Base-by-base conservation (phyloP, 2,113 vertebrate genomes). In the Jaculus jaculus region DNA sequence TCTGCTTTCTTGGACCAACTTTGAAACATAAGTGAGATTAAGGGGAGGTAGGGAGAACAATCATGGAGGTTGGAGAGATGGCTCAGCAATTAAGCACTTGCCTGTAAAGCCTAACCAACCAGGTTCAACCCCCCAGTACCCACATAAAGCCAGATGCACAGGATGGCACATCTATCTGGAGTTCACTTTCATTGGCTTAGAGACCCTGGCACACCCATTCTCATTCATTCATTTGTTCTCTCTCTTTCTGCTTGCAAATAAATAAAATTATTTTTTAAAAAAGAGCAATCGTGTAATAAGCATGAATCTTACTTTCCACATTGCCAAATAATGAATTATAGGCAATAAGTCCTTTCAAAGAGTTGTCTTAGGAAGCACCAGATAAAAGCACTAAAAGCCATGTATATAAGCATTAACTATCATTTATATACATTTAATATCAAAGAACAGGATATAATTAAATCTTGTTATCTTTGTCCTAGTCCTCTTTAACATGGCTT, bases 391-490 rank as follows among this genome's bases (percentile, higher is more conserved):
- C 42, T 15, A 84, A 4, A 92, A 86, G 89, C 84, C 28, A 32
- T 47, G 16, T 63, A 72, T 23, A 72, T n/a, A 72, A 83, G 7
- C 26, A 95, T 37, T 95, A 79, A 37, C 1, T 94, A n/a, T 68
- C n/a, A 82, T 3, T 78, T 39, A 87, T 73, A 81, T 3, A 94
- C 15, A 66, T 75, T 96, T 65, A 92, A 84, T 83, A 87, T 92
- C 28, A 80, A 39, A 51, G 60, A 94, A 90, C 0, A 74, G 16
- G 6, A 83, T 47, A 42, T 28, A 93, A 82, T 54, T 72, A 92
- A 93, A 92, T 9, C 81, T 1, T 51, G 73, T 51, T 37, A 54
- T 80, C 32, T 54, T 7, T 89, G 23, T 69, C 72, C 11, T 82
- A 63, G 6, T 68, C 71, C 66, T 83, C 34, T 84, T 65, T n/a